Evolutionary conservation across 2,888 invertebrate genomes (phyloP).

Genomic region (Drosophila subquinaria): DNA sequence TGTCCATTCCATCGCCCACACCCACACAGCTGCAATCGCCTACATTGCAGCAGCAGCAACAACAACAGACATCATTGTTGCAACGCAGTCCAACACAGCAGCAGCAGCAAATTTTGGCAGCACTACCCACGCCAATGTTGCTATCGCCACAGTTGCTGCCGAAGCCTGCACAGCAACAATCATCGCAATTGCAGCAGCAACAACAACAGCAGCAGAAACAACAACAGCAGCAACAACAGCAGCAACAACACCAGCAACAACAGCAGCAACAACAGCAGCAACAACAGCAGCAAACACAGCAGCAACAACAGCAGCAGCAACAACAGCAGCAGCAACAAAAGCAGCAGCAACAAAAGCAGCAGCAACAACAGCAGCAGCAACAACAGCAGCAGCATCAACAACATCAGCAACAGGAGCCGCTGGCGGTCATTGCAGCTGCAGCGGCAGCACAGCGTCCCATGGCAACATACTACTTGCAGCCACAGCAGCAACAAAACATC

Average conservation of each 20-base stretch:
- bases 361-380: constrained; percentile 50
- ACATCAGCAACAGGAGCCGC: constrained; percentile 53
- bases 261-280: constrained; percentile 44
- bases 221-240: constrained; percentile 52
- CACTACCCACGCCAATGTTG: constrained; percentile 74
- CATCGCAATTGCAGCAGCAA: constrained; percentile 48
- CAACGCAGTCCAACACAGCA: constrained; percentile 69
- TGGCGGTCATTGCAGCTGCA: constrained; percentile 60
- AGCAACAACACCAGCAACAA: constrained; percentile 44
- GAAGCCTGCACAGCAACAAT: constrained; percentile 47
- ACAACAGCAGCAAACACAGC: constrained; percentile 42
- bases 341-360: constrained; percentile 50
- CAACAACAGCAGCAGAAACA: constrained; percentile 50
- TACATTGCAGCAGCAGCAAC: constrained; percentile 61
- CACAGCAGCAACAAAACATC: constrained; percentile 28
- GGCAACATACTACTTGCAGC: constrained; percentile 43
- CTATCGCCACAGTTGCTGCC: constrained; percentile 70
- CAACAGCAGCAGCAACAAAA: constrained; percentile 41
- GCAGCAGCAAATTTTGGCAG: constrained; percentile 72
- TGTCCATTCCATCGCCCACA: constrained; percentile 84
- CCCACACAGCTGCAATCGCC: constrained; percentile 83
- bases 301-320: constrained; percentile 50
- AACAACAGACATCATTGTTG: constrained; percentile 57
- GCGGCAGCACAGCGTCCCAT: constrained; percentile 62
- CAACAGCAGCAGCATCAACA: constrained; percentile 50